Conservation (phyloP, 2,888 invertebrate species). For the Margaritifera margaritifera region DNA sequence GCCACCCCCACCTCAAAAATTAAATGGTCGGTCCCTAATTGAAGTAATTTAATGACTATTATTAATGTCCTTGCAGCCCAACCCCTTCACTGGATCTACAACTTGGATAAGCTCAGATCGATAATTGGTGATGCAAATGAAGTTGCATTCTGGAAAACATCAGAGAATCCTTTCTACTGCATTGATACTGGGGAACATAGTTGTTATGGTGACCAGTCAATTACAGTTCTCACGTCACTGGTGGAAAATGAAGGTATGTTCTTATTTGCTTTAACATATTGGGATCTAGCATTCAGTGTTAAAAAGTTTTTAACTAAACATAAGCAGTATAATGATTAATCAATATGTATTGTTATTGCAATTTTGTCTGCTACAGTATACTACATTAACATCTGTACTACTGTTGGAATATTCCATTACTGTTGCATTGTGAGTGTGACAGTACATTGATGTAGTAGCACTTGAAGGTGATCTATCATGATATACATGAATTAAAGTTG, state of each 20-base stretch:
- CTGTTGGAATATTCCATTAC: too few relatives aligned
- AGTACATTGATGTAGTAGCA: too few relatives aligned
- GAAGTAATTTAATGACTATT: too few relatives aligned
- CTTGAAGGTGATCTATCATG: too few relatives aligned
- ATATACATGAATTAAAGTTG: too few relatives aligned
- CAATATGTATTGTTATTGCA: background rate
- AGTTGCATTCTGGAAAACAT: conserved; percentile 58
- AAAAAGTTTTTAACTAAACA: background rate
- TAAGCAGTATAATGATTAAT: background rate
- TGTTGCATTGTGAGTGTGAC: too few relatives aligned
- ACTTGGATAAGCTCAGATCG: conserved; percentile 47
- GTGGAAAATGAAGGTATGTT: conserved; percentile 53
- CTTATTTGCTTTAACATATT: background rate
- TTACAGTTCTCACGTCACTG: conserved; percentile 56
- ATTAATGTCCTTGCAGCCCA: conserved; percentile 40
- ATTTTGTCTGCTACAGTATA: too few relatives aligned
- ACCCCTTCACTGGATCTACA: conserved; percentile 64
- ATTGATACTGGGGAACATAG: conserved; percentile 49
- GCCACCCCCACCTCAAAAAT: too few relatives aligned
- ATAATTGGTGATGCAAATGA: conserved; percentile 48
- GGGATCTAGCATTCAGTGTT: background rate
- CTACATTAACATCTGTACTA: too few relatives aligned
- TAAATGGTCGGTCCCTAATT: too few relatives aligned
- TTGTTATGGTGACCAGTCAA: conserved; percentile 65
- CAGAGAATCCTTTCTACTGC: conserved; percentile 61